Conservation (phyloP, 2,888 invertebrate species). For the Napeogenes inachia region DNA sequence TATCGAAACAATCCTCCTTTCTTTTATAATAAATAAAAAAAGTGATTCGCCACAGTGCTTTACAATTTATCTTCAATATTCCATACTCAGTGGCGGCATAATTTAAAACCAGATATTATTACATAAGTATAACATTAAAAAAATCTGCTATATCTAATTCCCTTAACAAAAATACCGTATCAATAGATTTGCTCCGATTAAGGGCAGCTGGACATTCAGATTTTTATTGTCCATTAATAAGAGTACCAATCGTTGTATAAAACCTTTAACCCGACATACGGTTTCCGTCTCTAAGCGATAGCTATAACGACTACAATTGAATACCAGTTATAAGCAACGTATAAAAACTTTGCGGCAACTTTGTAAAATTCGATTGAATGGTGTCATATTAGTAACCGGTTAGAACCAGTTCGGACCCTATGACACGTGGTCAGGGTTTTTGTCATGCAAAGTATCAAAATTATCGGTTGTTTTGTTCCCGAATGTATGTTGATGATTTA, state of each 20-base stretch:
- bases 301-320: conserved; percentile 31
- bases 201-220: conserved; percentile 60
- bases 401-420: conserved; percentile 60
- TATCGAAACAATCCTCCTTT: conserved; percentile 23
- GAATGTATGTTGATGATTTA: conserved; percentile 40
- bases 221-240: conserved; percentile 39
- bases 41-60: conserved; percentile 6
- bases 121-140: conserved; percentile 25
- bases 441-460: conserved; percentile 66
- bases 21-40: conserved; percentile 18
- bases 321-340: conserved; percentile 18
- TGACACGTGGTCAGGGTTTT: conserved; percentile 71
- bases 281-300: not conserved
- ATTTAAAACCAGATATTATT: not conserved
- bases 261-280: conserved; percentile 2
- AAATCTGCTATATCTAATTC: conserved; percentile 26
- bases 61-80: conserved; percentile 7
- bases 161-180: conserved; percentile 46
- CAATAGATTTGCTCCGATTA: conserved; percentile 55
- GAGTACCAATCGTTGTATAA: conserved; percentile 10
- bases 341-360: conserved; percentile 37
- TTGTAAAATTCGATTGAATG: conserved; percentile 68
- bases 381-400: conserved; percentile 69
- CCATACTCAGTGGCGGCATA: no score
- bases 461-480: conserved; percentile 62